Base-by-base conservation (phyloP, 2,888 invertebrate species). In the Blastobasis lacticolella region DNA sequence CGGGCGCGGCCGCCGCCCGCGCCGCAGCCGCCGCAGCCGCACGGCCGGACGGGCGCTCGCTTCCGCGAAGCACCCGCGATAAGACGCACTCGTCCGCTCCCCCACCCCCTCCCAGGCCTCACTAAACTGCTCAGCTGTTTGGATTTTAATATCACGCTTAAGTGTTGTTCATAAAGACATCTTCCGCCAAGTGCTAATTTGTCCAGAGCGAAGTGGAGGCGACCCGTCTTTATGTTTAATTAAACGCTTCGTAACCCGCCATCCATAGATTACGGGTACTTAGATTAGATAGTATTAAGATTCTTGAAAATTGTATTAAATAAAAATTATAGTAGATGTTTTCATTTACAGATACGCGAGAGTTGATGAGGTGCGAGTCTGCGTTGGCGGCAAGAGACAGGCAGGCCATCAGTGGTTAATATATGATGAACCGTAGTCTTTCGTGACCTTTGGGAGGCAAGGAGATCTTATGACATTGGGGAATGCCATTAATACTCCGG, bases 71-170 rank as follows among this genome's bases (percentile, higher is more conserved):
- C 73, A 69, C 71, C 71, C 64, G 75, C 78, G 85, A 85, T 84
- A 76, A 83, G 81, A 71, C 76, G 73, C 53, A 51, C 58, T 58
- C 56, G 57, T 62, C 62, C 58, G 56, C 58, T 54, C 50, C n/a
- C 46, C 45, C 10, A 37, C 10, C 42, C 38, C 37, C 49, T 44
- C 37, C 10, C 60, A 58, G 58, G 64, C 64, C 70, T 71, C 66
- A 59, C 59, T 66, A 67, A 51, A 77, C 80, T 78, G 81, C 59
- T 66, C 67, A 51, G 76, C 80, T 78, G 81, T 84, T 86, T 81
- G 81, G 78, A 81, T 85, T 87, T 87, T 86, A 87, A 87, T 87
- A 86, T 85, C 73, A 79, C 71, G 67, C 75, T 82, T 81, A 82
- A 87, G 85, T 83, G 83, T 78, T 85, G 83, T 84, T 75, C 69